Conservation (phyloP, 2,113 vertebrate species). For the Paracanthobrama guichenoti region DNA sequence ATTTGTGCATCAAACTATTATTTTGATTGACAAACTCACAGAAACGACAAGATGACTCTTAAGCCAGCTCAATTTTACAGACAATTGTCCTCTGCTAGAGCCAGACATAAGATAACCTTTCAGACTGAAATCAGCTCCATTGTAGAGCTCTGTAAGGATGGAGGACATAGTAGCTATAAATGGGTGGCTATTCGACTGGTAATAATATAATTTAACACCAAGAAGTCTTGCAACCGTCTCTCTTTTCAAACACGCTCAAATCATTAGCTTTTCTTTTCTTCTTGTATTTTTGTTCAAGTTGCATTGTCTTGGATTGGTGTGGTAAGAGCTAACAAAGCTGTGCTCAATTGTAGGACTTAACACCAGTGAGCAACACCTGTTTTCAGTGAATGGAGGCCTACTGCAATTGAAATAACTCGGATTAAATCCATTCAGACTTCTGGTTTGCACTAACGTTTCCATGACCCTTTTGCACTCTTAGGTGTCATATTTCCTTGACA, state of each 20-base stretch:
- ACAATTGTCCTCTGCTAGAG: not conserved
- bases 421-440: not conserved
- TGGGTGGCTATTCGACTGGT: not conserved
- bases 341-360: not conserved
- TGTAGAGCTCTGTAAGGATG: not conserved
- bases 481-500: not conserved
- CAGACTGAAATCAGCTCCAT: conserved; percentile 12
- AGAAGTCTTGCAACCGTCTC: not conserved
- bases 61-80: not conserved
- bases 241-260: conserved; percentile 9
- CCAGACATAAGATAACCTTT: conserved; percentile 15
- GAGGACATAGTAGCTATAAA: not conserved
- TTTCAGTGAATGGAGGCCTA: not conserved
- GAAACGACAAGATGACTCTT: not conserved
- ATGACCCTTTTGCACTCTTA: not conserved
- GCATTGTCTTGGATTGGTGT: not conserved
- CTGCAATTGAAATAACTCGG: not conserved
- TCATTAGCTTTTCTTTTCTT: conserved; percentile 3
- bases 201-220: conserved; percentile 13
- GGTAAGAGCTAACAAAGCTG: conserved; percentile 1
- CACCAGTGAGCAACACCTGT: not conserved
- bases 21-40: not conserved
- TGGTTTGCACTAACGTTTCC: not conserved
- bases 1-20: not conserved
- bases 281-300: not conserved